phyloP scores from a whole-genome alignment of 2,797 vertebrate genomes.

The Pogonophryne albipinna region DNA sequence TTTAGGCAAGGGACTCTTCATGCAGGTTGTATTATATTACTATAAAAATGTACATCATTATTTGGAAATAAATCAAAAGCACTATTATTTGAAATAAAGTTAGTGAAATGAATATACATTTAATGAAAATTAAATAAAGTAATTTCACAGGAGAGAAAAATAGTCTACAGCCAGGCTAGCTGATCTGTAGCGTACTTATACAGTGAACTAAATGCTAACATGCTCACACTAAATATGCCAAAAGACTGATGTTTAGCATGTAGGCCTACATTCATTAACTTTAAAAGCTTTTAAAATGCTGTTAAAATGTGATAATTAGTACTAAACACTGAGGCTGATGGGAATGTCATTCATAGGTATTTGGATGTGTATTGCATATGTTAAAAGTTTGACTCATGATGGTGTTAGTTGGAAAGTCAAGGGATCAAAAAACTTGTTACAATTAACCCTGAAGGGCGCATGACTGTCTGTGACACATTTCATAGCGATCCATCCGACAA shows the following conservation, averaged over 20 bases:
- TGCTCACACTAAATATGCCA: background rate
- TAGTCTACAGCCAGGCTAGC: too few species aligned
- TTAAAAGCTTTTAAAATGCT: background rate
- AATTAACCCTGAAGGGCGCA: background rate
- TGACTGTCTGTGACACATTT: background rate
- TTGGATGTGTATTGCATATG: background rate
- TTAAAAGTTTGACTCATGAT: background rate
- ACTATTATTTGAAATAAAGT: too few species aligned
- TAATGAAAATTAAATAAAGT: too few species aligned
- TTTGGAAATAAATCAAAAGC: too few species aligned
- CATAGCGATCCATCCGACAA: background rate
- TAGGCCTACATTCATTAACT: background rate
- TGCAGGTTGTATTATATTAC: background rate
- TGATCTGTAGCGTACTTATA: too few species aligned
- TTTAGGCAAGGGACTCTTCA: background rate
- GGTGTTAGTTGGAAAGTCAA: background rate
- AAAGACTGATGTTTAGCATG: background rate
- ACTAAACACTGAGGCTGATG: background rate
- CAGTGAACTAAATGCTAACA: background rate
- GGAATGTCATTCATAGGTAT: background rate
- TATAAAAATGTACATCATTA: background rate
- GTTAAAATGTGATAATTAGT: background rate
- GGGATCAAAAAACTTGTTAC: background rate
- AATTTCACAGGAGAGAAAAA: too few species aligned
- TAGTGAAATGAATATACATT: too few species aligned